phyloP scores from a whole-genome alignment of 2,888 invertebrate genomes.

The Cerastis leucographa region DNA sequence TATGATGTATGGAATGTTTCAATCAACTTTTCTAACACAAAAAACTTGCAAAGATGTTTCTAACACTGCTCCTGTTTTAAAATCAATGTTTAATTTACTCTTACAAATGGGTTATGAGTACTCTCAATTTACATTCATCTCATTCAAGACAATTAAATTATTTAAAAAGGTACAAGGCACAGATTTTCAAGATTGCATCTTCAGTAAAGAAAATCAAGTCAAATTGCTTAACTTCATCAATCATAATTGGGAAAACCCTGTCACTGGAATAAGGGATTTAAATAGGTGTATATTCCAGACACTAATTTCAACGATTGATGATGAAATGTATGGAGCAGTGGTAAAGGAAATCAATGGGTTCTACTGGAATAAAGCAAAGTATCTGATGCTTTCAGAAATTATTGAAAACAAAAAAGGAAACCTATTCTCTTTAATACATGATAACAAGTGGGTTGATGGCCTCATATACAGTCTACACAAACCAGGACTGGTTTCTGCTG shows the following conservation, averaged over 20 bases:
- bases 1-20: slow-evolving; percentile 86
- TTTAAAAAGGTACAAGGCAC: slow-evolving; percentile 83
- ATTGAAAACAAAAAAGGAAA: slow-evolving; percentile 75
- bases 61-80: slow-evolving; percentile 69
- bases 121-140: slow-evolving; percentile 88
- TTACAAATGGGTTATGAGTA: slow-evolving; percentile 86
- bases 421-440: slow-evolving; percentile 61
- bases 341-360: slow-evolving; percentile 83
- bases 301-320: slow-evolving; percentile 74
- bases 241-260: slow-evolving; percentile 92
- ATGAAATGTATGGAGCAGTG: slow-evolving; percentile 71
- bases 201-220: slow-evolving; percentile 76
- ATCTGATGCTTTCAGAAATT: slow-evolving; percentile 89
- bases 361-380: slow-evolving; percentile 91
- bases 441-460: slow-evolving; percentile 79
- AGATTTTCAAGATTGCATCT: slow-evolving; percentile 75
- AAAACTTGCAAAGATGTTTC: slow-evolving; percentile 52
- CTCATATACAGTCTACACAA: slow-evolving; percentile 84
- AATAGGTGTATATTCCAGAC: slow-evolving; percentile 88
- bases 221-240: slow-evolving; percentile 88
- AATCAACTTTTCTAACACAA: slow-evolving; percentile 80
- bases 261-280: slow-evolving; percentile 89
- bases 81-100: slow-evolving; percentile 76
- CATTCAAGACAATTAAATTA: slow-evolving; percentile 87
- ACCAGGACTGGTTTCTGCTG: slow-evolving; percentile 90